phyloP scores from a whole-genome alignment of 2,113 vertebrate genomes.

The Acrocephalus kingi region DNA sequence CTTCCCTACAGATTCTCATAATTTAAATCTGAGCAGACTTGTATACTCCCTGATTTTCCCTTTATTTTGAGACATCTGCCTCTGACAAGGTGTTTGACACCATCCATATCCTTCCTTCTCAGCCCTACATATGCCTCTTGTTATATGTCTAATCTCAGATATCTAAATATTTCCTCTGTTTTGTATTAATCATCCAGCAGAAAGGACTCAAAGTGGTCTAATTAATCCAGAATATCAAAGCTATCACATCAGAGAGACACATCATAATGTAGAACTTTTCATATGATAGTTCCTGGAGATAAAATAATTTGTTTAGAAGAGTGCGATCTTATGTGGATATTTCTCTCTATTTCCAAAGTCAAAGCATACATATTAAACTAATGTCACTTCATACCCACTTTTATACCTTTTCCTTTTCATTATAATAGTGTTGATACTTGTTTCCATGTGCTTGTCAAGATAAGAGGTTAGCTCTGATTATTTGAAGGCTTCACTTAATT shows the following conservation, averaged over 20 bases:
- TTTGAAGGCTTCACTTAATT: background rate
- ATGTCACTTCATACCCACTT: background rate
- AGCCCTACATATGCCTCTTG: background rate
- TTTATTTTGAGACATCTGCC: background rate
- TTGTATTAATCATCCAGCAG: background rate
- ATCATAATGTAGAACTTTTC: background rate
- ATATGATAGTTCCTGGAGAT: background rate
- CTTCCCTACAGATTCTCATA: background rate
- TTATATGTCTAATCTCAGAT: background rate
- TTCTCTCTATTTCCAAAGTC: background rate
- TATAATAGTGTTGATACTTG: background rate
- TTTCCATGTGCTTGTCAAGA: background rate
- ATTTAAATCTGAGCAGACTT: background rate
- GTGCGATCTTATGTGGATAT: background rate
- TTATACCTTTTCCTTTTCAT: background rate
- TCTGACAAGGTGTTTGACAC: background rate
- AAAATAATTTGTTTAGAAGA: background rate
- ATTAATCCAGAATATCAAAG: background rate
- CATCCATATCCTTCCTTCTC: background rate
- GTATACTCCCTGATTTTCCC: background rate
- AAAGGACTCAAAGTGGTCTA: background rate
- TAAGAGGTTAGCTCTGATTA: background rate
- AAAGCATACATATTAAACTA: background rate
- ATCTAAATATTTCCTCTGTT: background rate
- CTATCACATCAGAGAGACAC: background rate